Conservation (phyloP, 1,140 invertebrate genomes). For the Papilio machaon region DNA sequence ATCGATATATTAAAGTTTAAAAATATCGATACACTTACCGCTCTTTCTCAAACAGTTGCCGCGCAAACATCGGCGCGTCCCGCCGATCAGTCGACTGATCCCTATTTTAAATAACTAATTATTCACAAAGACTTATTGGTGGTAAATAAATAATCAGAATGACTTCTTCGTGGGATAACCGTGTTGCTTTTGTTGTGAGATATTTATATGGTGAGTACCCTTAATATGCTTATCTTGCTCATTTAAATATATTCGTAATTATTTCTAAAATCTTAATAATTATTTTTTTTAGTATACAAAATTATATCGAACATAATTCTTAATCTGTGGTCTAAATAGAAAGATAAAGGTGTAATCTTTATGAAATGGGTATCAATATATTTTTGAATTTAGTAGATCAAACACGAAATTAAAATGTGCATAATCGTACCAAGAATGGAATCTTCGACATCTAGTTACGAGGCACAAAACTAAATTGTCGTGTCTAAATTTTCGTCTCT, state of each 20-base stretch:
- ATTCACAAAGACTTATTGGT: background rate
- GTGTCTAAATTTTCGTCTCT: background rate
- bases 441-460: background rate
- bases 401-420: too few relatives aligned
- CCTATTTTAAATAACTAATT: conserved; percentile 8
- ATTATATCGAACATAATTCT: too few relatives aligned
- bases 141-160: conserved; percentile 61
- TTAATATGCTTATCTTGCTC: background rate
- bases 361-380: too few relatives aligned
- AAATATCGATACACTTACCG: background rate
- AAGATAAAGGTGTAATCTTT: too few relatives aligned
- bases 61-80: conserved; percentile 2
- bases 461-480: background rate
- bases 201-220: conserved; percentile 88
- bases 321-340: too few relatives aligned
- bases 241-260: too few relatives aligned
- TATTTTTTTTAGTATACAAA: too few relatives aligned
- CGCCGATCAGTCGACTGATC: background rate
- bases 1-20: background rate
- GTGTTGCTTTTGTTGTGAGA: conserved; percentile 90
- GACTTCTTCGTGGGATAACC: conserved; percentile 91
- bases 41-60: conserved; percentile 14
- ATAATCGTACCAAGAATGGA: background rate
- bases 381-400: too few relatives aligned
- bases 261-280: too few relatives aligned